phyloP scores from a whole-genome alignment of 2,113 vertebrate species.

The Chelonoidis abingdonii region DNA sequence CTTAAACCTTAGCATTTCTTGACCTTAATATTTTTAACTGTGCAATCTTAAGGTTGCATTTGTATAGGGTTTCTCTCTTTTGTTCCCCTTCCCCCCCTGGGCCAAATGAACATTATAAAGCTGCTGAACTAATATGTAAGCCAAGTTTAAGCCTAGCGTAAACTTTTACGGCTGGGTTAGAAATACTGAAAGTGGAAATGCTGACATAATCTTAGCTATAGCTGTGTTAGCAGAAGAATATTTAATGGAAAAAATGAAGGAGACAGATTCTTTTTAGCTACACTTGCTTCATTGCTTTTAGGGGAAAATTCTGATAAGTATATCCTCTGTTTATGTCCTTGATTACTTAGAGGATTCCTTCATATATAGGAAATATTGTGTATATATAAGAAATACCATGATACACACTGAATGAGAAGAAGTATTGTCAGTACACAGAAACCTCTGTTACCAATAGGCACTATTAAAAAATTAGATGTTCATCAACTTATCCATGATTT shows the following conservation, averaged over 20 bases:
- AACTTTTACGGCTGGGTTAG: background rate
- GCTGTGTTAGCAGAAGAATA: background rate
- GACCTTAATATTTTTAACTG: background rate
- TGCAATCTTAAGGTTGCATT: background rate
- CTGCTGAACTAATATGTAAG: background rate
- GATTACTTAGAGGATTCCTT: background rate
- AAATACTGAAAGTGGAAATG: background rate
- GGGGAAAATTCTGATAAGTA: background rate
- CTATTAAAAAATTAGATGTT: background rate
- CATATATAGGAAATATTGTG: background rate
- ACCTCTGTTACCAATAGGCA: background rate
- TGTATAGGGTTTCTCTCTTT: background rate
- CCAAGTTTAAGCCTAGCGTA: background rate
- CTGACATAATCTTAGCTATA: background rate
- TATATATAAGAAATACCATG: background rate
- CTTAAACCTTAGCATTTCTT: background rate
- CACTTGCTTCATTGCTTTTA: background rate
- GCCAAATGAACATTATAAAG: rapidly evolving
- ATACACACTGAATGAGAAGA: background rate
- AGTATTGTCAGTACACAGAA: background rate
- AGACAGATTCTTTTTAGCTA: background rate
- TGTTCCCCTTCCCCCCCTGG: rapidly evolving
- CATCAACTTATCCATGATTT: background rate
- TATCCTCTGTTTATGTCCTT: background rate
- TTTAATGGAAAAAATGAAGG: background rate